Percentiles rank a stretch among this genome's conserved stretches.
These are phyloP conservation scores for Macquaria australasica DNA, from an alignment of 2,113 vertebrate genomes.

Conservation along the genomic window DNA sequence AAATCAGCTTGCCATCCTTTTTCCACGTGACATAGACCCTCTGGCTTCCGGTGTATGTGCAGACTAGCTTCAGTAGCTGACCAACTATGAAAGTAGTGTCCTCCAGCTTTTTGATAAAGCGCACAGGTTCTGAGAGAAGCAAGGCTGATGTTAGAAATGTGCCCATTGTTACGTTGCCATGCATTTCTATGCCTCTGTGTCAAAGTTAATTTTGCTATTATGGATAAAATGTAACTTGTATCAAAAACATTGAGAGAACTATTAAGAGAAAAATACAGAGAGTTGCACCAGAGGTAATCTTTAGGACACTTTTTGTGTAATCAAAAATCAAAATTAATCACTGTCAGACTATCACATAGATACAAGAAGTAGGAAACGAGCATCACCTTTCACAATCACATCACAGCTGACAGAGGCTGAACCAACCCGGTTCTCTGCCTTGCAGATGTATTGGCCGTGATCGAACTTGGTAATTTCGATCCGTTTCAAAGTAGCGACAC, in stretches of 20 bases:
- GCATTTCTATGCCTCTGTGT: background rate
- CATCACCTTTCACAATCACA: conserved; percentile 86
- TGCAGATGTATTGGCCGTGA: conserved; percentile 89
- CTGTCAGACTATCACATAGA: background rate
- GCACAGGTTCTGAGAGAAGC: conserved; percentile 63
- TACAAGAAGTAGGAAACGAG: conserved; percentile 12
- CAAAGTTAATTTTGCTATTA: conserved; percentile 24
- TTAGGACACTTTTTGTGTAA: background rate
- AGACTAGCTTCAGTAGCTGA: conserved; percentile 64
- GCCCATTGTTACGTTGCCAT: conserved; percentile 11
- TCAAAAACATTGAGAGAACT: background rate
- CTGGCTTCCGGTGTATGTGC: conserved; percentile 84
- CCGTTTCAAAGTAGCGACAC: conserved; percentile 87
- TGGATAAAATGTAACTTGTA: background rate
- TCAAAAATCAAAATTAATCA: background rate
- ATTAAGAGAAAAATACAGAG: conserved; percentile 70
- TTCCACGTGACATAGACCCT: conserved; percentile 88
- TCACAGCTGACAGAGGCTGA: conserved; percentile 85
- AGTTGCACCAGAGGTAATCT: background rate
- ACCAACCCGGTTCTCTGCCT: conserved; percentile 91
- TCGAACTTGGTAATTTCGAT: conserved; percentile 85
- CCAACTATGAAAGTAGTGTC: conserved; percentile 73
- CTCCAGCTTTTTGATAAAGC: conserved; percentile 71
- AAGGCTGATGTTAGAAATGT: conserved; percentile 48
- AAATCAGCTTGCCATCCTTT: conserved; percentile 89